These are phyloP conservation scores for Pardalotus punctatus DNA, from an alignment of 2,113 vertebrate genomes.

Conservation along the genomic window DNA sequence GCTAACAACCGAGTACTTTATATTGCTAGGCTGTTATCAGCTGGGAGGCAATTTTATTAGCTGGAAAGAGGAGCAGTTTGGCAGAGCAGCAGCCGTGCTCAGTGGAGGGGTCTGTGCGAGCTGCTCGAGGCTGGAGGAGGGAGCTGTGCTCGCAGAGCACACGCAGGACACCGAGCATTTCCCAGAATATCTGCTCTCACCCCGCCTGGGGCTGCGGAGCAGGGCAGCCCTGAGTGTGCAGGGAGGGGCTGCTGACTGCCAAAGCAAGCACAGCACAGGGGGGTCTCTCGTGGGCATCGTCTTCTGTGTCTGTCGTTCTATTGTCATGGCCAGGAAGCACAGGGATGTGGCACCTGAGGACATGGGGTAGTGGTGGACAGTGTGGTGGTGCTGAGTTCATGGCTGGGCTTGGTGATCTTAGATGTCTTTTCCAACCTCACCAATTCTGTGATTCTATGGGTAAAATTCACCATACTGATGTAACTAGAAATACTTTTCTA, in stretches of 20 bases:
- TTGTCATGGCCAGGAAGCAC: accelerated
- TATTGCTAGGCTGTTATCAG: conserved; percentile 14
- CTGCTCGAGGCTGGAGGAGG: background rate
- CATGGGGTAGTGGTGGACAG: background rate
- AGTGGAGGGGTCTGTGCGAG: background rate
- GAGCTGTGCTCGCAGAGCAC: background rate
- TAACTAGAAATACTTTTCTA: background rate
- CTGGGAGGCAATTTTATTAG: conserved; percentile 28
- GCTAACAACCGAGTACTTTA: conserved; percentile 4
- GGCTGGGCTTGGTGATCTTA: background rate
- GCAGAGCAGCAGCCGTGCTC: background rate
- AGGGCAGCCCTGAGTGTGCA: background rate
- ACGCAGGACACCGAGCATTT: background rate
- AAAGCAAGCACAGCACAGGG: background rate
- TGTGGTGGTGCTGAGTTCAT: background rate
- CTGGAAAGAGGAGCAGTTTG: background rate
- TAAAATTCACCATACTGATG: background rate
- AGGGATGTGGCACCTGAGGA: background rate
- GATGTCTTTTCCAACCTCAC: background rate
- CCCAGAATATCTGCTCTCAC: background rate
- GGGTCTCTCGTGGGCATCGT: accelerated
- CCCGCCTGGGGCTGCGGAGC: background rate
- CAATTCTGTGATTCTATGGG: background rate
- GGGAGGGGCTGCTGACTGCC: background rate
- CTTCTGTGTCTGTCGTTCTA: accelerated